Conservation (phyloP, 2,113 vertebrate genomes). For the Naja naja region DNA sequence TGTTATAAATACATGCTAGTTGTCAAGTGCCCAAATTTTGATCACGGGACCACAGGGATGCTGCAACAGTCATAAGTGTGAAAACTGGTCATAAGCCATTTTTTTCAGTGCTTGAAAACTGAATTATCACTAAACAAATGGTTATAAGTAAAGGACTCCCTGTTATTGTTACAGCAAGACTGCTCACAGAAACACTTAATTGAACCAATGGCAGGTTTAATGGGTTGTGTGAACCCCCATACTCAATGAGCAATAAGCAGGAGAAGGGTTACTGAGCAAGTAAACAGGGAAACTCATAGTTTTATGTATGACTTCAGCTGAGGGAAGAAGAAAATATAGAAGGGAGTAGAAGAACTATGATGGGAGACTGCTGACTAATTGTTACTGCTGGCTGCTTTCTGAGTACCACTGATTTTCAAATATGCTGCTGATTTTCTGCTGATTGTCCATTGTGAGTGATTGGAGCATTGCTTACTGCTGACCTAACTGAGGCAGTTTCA, state of each 20-base stretch:
- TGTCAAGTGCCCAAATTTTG: neutral
- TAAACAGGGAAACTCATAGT: neutral
- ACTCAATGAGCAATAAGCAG: neutral
- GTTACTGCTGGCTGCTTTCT: neutral
- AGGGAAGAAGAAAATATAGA: neutral
- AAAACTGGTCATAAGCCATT: neutral
- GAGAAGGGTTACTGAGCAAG: neutral
- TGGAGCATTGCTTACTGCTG: neutral
- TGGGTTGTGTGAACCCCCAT: neutral
- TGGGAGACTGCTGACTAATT: neutral
- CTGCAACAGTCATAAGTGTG: neutral
- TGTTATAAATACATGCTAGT: neutral
- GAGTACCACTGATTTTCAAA: neutral
- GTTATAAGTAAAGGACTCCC: neutral
- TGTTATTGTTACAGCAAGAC: neutral
- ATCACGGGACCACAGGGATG: neutral
- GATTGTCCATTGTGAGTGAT: neutral
- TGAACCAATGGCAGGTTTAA: neutral
- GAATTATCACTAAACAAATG: neutral
- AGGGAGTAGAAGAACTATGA: neutral
- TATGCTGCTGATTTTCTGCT: neutral
- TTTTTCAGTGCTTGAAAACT: neutral
- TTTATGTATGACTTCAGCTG: neutral
- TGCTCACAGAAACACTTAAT: neutral
- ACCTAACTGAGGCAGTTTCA: neutral